Percentiles rank a stretch among this genome's conserved stretches.
phyloP scores from a whole-genome alignment of 2,888 invertebrate species.

The Penaeus monodon region DNA sequence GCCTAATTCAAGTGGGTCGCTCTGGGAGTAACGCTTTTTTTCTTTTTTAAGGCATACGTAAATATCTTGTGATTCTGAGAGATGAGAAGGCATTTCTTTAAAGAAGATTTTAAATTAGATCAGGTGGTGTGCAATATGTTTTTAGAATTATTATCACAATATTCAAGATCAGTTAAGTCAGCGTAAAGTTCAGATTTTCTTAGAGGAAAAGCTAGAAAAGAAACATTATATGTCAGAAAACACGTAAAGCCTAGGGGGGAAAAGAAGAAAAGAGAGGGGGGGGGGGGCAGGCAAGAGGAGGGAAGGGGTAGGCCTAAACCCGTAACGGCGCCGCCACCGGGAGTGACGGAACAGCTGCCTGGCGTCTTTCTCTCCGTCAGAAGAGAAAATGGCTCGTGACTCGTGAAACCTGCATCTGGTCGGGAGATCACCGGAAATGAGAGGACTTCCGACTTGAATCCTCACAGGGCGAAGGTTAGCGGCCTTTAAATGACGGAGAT shows the following conservation, averaged over 20 bases:
- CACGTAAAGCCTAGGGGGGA: not conserved
- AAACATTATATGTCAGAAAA: not conserved
- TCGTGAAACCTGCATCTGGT: slow-evolving; percentile 29
- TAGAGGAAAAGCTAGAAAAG: not conserved
- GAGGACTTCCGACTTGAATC: slow-evolving; percentile 12
- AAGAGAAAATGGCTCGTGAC: slow-evolving; percentile 15
- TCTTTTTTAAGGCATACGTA: no score
- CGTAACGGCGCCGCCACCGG: not conserved
- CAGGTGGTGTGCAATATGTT: no score
- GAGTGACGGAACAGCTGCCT: slow-evolving; percentile 1
- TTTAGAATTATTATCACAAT: no score
- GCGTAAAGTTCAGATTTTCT: not conserved
- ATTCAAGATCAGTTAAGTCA: no score
- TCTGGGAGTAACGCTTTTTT: no score
- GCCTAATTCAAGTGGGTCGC: no score
- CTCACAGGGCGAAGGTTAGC: slow-evolving; percentile 31
- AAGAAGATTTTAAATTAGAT: no score
- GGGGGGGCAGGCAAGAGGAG: not conserved
- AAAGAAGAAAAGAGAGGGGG: slow-evolving; percentile 12
- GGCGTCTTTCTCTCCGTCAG: not conserved
- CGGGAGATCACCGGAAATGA: slow-evolving; percentile 26
- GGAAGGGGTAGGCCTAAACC: not conserved
- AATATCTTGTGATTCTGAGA: no score
- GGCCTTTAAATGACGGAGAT: slow-evolving; percentile 15
- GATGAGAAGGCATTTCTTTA: no score